Evolutionary conservation across 2,113 vertebrate species (phyloP).

Genomic region (Glaucomys volans): DNA sequence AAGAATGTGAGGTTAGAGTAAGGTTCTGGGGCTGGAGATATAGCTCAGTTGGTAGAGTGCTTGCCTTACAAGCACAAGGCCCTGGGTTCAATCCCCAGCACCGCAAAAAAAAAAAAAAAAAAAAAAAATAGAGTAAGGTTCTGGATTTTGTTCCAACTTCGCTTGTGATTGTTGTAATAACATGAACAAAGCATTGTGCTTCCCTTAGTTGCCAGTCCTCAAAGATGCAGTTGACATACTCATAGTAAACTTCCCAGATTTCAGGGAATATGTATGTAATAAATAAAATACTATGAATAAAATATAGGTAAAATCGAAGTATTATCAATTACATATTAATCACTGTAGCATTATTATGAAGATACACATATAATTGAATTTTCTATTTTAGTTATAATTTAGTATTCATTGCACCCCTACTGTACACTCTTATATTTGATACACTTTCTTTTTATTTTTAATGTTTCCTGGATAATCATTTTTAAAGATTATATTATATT

Average conservation of each 20-base stretch:
- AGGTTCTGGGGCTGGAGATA: too few species aligned
- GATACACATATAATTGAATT: background rate
- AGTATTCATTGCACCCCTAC: background rate
- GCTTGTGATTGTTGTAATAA: background rate
- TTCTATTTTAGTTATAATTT: background rate
- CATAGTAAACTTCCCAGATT: background rate
- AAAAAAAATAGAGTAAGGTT: background rate
- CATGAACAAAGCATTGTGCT: background rate
- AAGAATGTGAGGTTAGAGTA: background rate
- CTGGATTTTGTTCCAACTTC: background rate
- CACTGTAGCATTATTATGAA: background rate
- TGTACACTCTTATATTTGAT: background rate
- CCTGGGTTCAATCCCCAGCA: too few species aligned
- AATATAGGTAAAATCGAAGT: background rate
- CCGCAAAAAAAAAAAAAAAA: too few species aligned
- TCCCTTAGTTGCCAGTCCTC: background rate
- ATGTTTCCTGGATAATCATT: background rate
- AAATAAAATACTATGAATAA: background rate
- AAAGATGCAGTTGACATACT: background rate
- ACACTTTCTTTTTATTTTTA: background rate
- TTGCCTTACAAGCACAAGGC: too few species aligned
- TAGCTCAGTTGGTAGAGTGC: too few species aligned
- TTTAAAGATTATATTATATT: background rate
- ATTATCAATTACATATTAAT: background rate
- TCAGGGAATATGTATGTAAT: background rate